Evolutionary conservation across 2,888 invertebrate genomes (phyloP).

Genomic region (Cryptocephalus moraei): DNA sequence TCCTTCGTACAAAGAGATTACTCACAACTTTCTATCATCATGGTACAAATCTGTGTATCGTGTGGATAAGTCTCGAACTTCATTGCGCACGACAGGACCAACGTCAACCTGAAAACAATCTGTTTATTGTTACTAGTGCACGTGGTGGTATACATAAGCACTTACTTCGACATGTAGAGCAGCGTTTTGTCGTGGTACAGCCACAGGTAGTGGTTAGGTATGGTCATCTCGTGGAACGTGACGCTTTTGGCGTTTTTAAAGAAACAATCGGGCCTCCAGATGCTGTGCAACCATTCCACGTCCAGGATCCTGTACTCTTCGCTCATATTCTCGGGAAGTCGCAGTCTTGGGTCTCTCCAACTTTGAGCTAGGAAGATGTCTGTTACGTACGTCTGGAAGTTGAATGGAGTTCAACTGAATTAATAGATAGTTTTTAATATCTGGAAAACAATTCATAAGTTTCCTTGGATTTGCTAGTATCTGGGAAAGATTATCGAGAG

Average conservation of each 20-base stretch:
- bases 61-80: slow-evolving; percentile 90
- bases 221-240: slow-evolving; percentile 90
- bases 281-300: slow-evolving; percentile 81
- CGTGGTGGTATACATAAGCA: neutral
- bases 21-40: slow-evolving; percentile 93
- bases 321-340: slow-evolving; percentile 88
- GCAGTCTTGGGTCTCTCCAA: slow-evolving; percentile 81
- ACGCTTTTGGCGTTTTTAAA: slow-evolving; percentile 90
- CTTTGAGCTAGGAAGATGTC: slow-evolving; percentile 89
- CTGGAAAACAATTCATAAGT: too few species aligned
- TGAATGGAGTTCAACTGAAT: too few species aligned
- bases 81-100: slow-evolving; percentile 89
- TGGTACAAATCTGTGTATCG: slow-evolving; percentile 85
- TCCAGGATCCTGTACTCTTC: slow-evolving; percentile 83
- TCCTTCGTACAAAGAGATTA: slow-evolving; percentile 22
- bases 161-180: slow-evolving; percentile 87
- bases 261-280: slow-evolving; percentile 90
- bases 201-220: slow-evolving; percentile 89
- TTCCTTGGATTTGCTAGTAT: too few species aligned
- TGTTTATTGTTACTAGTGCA: too few species aligned
- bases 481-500: too few species aligned
- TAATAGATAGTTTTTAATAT: too few species aligned
- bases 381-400: slow-evolving; percentile 76
- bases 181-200: slow-evolving; percentile 84
- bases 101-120: slow-evolving; percentile 54